Base-by-base conservation (phyloP, 1,140 invertebrate genomes). In the Theocolax elegans region DNA sequence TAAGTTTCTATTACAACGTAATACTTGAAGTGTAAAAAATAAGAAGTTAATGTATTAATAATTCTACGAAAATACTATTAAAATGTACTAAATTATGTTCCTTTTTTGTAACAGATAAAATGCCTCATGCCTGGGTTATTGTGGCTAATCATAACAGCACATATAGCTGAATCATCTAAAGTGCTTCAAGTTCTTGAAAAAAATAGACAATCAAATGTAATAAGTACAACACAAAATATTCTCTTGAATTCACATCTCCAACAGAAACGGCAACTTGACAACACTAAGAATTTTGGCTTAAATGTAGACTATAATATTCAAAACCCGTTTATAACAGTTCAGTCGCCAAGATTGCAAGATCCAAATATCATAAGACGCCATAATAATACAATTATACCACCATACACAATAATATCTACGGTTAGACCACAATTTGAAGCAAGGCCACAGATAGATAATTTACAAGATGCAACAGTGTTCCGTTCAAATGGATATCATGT, bases 21-120 rank as follows among this genome's bases (percentile, higher is more conserved):
- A 25, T 17, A 15, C 40, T 42, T 59, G 15, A 7, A 25, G 4
- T 59, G 15, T 6, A 59, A 25, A 40, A 42, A 10, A 8, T n/a
- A n/a, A n/a, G n/a, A 35, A 35, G 10, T 35, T 35, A 6, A 35
- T 35, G 10, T 8, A n/a, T 23, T 3, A 8, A 42, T 19, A 65
- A 40, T 44, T 9, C 17, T 29, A 29, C 35, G 31, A 6, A 35
- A 23, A 38, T n/a, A 38, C 6, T 67, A 13, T 49, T 6, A 42
- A 60, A 63, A 48, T 51, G 12, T 51, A 17, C 42, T 63, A 63
- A 53, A 69, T 69, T 31, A n/a, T 38, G 13, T 69, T 69, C 21
- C 56, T 35, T 54, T 17, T 69, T 62, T 40, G 21, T 21, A 51
- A 68, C 67, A 69, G 67, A 69, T 69, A 51, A 69, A 63, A 12